Percentiles rank a stretch among this genome's conserved stretches.
These are phyloP conservation scores for Odontomyia ornata DNA, from an alignment of 2,888 invertebrate species.

Conservation along the genomic window DNA sequence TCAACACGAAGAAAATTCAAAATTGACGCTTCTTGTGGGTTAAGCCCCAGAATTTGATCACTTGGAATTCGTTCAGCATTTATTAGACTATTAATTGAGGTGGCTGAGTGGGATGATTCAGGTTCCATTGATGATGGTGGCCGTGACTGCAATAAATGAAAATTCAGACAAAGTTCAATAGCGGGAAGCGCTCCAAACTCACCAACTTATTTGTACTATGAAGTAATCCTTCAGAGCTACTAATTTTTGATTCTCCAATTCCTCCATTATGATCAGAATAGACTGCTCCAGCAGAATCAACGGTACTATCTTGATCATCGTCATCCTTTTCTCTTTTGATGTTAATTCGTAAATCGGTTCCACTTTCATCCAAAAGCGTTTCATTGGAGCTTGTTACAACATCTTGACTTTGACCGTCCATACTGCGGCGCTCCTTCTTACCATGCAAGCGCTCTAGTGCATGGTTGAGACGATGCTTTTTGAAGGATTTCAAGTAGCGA, in stretches of 20 bases:
- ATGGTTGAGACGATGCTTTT: slow-evolving; percentile 88
- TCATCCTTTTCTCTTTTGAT: slow-evolving; percentile 66
- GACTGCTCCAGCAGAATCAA: slow-evolving; percentile 72
- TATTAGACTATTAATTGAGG: slow-evolving; percentile 64
- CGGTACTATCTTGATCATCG: slow-evolving; percentile 76
- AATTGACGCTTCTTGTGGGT: slow-evolving; percentile 69
- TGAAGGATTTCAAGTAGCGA: slow-evolving; percentile 87
- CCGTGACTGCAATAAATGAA: slow-evolving; percentile 56
- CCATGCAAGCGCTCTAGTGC: slow-evolving; percentile 84
- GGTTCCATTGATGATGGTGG: slow-evolving; percentile 62
- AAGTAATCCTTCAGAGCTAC: slow-evolving; percentile 61
- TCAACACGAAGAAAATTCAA: slow-evolving; percentile 74
- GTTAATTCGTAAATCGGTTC: slow-evolving; percentile 70
- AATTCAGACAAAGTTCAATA: neutral
- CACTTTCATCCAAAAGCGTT: slow-evolving; percentile 67
- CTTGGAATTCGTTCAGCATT: slow-evolving; percentile 69
- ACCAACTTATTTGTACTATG: slow-evolving; percentile 65
- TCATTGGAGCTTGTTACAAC: slow-evolving; percentile 80
- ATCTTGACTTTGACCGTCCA: slow-evolving; percentile 66
- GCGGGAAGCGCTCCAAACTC: slow-evolving; percentile 47
- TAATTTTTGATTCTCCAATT: slow-evolving; percentile 64
- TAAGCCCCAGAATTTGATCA: slow-evolving; percentile 65
- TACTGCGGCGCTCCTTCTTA: slow-evolving; percentile 66
- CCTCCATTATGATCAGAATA: slow-evolving; percentile 60
- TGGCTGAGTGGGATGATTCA: slow-evolving; percentile 62